A percentile compares a stretch with the other conserved stretches of the same genome.
These are phyloP conservation scores for Lasiurus borealis DNA, from an alignment of 2,113 vertebrate species.

Conservation along the genomic window DNA sequence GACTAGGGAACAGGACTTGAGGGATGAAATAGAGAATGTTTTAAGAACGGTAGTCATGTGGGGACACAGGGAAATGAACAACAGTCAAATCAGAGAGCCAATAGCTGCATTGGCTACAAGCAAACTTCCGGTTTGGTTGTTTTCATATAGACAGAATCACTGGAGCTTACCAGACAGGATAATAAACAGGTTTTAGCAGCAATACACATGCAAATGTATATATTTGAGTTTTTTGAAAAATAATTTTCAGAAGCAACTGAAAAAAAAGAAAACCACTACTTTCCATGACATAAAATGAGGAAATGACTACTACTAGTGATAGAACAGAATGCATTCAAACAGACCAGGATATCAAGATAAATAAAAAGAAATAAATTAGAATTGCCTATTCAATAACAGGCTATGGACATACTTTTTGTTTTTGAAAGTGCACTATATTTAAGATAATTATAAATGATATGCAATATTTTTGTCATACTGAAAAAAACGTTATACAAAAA, in stretches of 20 bases:
- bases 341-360: neutral
- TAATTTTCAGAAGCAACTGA: slow-evolving; percentile 39
- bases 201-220: neutral
- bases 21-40: slow-evolving; percentile 7
- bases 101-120: neutral
- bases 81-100: neutral
- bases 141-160: neutral
- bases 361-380: neutral
- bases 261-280: slow-evolving; percentile 51
- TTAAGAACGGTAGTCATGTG: neutral
- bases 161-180: neutral
- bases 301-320: slow-evolving; percentile 9
- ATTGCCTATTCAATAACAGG: neutral
- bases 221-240: slow-evolving; percentile 18
- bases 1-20: neutral
- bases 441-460: neutral
- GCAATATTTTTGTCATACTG: neutral
- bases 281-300: too few relatives aligned
- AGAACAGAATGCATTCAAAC: neutral
- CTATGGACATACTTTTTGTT: neutral
- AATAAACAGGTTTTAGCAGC: neutral
- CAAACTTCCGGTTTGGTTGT: neutral
- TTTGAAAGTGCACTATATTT: neutral
- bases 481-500: neutral
- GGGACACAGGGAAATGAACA: neutral